Percentiles rank a stretch among this genome's conserved stretches.
These are phyloP conservation scores for Hystrix brachyura DNA, from an alignment of 2,113 vertebrate species.

Conservation along the genomic window DNA sequence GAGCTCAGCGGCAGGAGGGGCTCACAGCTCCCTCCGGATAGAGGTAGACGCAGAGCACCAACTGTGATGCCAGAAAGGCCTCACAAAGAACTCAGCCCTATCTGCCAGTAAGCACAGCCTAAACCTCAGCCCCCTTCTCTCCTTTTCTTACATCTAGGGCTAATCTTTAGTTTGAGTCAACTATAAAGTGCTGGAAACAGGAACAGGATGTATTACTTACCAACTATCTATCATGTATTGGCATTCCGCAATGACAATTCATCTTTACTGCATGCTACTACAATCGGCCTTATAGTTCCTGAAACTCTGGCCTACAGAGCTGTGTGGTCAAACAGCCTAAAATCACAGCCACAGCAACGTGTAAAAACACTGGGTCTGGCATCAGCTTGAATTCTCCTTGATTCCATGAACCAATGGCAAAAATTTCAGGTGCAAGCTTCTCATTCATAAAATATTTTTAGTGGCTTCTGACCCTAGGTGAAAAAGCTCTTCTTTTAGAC, in stretches of 20 bases:
- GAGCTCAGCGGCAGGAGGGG: background rate
- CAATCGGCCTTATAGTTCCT: background rate
- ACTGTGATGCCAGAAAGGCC: background rate
- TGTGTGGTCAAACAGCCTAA: background rate
- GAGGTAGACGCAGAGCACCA: background rate
- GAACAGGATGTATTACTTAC: background rate
- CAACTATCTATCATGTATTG: background rate
- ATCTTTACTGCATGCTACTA: background rate
- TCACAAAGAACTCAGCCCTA: background rate
- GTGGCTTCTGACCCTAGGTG: background rate
- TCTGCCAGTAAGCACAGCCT: background rate
- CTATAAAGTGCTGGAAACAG: background rate
- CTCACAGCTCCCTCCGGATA: background rate
- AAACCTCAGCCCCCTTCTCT: background rate
- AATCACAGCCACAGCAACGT: background rate
- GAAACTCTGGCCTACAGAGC: background rate
- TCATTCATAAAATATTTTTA: constrained; percentile 12
- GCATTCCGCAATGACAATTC: background rate
- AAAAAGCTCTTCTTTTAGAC: background rate
- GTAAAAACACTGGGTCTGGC: background rate
- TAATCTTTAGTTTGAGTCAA: background rate
- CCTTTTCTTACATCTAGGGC: background rate
- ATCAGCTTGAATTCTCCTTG: background rate
- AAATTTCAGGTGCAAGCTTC: background rate
- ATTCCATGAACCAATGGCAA: background rate